phyloP scores from a whole-genome alignment of 2,113 vertebrate genomes.

The Pelobates fuscus region DNA sequence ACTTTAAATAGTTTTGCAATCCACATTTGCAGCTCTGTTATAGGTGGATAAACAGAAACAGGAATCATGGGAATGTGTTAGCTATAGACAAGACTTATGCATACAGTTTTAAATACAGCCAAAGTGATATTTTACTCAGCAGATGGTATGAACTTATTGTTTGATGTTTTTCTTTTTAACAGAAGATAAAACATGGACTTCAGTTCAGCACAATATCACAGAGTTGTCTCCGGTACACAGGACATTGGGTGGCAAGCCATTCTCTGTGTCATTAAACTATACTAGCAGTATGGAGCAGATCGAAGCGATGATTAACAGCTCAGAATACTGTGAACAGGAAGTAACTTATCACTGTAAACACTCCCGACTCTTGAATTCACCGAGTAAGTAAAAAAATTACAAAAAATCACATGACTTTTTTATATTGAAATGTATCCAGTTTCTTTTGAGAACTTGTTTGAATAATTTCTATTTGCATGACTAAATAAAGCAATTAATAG shows the following conservation, averaged over 20 bases:
- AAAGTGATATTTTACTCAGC: too few species aligned
- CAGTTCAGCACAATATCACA: constrained; percentile 81
- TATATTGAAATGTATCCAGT: not conserved
- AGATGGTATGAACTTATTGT: too few species aligned
- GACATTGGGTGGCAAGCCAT: constrained; percentile 69
- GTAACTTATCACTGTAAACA: constrained; percentile 85
- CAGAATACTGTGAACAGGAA: constrained; percentile 91
- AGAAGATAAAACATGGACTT: constrained; percentile 93
- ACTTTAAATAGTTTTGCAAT: too few species aligned
- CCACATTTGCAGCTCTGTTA: too few species aligned
- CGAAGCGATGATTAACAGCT: constrained; percentile 76
- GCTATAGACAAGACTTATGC: too few species aligned
- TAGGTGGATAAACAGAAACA: too few species aligned
- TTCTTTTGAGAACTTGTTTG: too few species aligned
- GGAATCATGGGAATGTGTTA: too few species aligned
- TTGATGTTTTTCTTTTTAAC: constrained; percentile 49
- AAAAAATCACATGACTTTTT: not conserved
- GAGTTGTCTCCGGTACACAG: constrained; percentile 74
- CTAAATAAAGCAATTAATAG: too few species aligned
- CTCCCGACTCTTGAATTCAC: constrained; percentile 88
- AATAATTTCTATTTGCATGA: too few species aligned
- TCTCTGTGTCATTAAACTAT: constrained; percentile 81
- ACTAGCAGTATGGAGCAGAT: constrained; percentile 78
- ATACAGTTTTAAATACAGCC: too few species aligned
- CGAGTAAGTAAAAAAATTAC: constrained; percentile 69